A percentile compares a stretch with the other conserved stretches of the same genome.
Conservation (phyloP, 1,140 invertebrate genomes). For the Coenobita brevimanus region DNA sequence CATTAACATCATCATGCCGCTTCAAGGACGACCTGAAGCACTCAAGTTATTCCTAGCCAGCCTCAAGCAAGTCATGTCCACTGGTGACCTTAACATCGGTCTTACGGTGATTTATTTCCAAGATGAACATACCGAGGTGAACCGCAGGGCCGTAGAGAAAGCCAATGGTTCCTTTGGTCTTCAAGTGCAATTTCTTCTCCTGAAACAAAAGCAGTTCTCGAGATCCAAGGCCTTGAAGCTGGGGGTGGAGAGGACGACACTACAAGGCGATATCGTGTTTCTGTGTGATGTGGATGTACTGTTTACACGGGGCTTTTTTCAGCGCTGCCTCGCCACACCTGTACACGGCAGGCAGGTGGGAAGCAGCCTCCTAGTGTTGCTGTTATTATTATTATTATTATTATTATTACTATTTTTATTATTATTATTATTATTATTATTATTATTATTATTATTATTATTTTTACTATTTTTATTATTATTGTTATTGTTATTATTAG, state of each 20-base stretch:
- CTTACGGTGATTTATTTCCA: slow-evolving; percentile 8
- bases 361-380: too few species aligned
- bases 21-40: not conserved
- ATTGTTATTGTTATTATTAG: too few species aligned
- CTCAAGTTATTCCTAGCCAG: not conserved
- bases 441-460: too few species aligned
- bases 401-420: too few species aligned
- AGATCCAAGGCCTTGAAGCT: not conserved
- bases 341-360: not conserved
- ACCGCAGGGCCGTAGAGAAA: not conserved
- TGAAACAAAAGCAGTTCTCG: slow-evolving; percentile 9
- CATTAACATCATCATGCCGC: slow-evolving; percentile 12
- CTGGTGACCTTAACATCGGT: not conserved
- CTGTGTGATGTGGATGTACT: slow-evolving; percentile 23
- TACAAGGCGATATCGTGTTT: not conserved
- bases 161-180: not conserved
- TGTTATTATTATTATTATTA: too few species aligned
- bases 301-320: not conserved
- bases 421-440: too few species aligned
- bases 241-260: not conserved
- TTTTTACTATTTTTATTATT: too few species aligned
- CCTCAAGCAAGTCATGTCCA: not conserved
- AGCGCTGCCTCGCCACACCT: slow-evolving; percentile 2
- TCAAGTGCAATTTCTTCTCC: not conserved
- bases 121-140: not conserved